Evolutionary conservation across 2,113 vertebrate genomes (phyloP), one percentile per base, ranked within the genome.

Genomic region (Colinus virginianus): DNA sequence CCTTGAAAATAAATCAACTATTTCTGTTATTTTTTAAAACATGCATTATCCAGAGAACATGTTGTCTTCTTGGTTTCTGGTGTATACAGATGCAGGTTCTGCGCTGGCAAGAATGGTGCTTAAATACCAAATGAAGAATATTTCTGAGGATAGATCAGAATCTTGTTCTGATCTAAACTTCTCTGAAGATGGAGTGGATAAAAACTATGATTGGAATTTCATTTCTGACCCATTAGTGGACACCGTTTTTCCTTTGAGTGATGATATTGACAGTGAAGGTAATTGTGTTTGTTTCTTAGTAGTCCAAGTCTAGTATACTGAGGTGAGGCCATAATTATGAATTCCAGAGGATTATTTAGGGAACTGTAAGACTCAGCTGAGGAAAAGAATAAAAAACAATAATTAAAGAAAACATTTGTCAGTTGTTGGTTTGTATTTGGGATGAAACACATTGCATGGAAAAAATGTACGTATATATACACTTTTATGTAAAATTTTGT

Each of bases 181-280:
- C 36, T 95, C 97, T 13, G 98, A 98, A 72, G 98, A 98, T 88
- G 94, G 97, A 8, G 94, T 98, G 36, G 98, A 98, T 40, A 98
- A 98, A 95, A 98, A 96, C 23, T 98, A 96, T 43, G 98, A 99
- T 40, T 98, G 98, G 97, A 97, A 93, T 72, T 97, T 98, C 59
- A 87, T 98, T 64, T 98, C 98, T 32, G 98, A 98, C 22, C 87
- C 96, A 40, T 98, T 98, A 25, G 97, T 98, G 87, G 96, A 98
- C 86, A 90, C 92, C 66, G 95, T 98, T 55, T 97, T 98, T 74
- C 92, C 84, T 43, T 96, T 96, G 30, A 97, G 84, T 82, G 98
- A 99, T 74, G 98, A 99, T 66, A 59, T 98, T 88, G 99, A 99
- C 92, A 99, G 98, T 70, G 98, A 99, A 91, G 99, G 99, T 99